Percentiles rank a stretch among this genome's conserved stretches.
phyloP scores from a whole-genome alignment of 35 echinoderm and acorn worm genomes.

The Lytechinus pictus region DNA sequence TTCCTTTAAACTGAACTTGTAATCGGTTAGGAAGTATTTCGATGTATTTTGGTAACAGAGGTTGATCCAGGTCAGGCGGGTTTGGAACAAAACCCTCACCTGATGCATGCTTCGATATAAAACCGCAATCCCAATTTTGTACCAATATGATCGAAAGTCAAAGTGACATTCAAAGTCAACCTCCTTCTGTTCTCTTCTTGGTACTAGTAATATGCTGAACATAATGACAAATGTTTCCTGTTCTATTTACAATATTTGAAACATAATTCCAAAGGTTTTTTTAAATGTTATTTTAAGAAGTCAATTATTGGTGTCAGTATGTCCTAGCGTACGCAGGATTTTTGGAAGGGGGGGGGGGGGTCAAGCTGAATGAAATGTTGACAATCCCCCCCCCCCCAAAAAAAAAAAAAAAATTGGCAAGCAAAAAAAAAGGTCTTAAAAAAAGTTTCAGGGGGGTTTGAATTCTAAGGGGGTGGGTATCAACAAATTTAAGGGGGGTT shows the following conservation, averaged over 20 bases:
- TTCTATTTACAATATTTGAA: neutral
- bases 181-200: neutral
- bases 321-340: neutral
- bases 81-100: neutral
- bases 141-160: neutral
- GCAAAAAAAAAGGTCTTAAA: neutral
- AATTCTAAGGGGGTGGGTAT: too few relatives aligned
- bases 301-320: too few relatives aligned
- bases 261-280: neutral
- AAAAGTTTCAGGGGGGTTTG: too few relatives aligned
- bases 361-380: neutral
- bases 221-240: neutral
- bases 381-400: neutral
- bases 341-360: neutral
- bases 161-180: neutral
- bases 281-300: too few relatives aligned
- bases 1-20: neutral
- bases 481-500: too few relatives aligned
- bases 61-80: neutral
- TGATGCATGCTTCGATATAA: neutral
- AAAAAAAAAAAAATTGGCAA: neutral
- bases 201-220: neutral
- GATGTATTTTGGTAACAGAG: neutral
- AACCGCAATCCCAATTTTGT: neutral
- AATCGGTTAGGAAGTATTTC: neutral